phyloP scores from a whole-genome alignment of 2,888 invertebrate genomes.

The Mimas tiliae region DNA sequence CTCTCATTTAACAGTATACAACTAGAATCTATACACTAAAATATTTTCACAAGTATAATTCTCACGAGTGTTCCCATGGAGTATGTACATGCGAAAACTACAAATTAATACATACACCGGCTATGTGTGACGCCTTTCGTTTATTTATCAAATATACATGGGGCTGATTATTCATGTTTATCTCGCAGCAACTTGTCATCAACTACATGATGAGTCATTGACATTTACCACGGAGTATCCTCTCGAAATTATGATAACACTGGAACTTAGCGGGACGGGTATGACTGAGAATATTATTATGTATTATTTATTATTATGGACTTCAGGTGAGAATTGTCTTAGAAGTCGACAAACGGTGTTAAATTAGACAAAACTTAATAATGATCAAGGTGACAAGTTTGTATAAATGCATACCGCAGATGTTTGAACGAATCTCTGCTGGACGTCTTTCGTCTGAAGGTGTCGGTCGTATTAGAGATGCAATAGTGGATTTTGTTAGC shows the following conservation, averaged over 20 bases:
- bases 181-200: background rate
- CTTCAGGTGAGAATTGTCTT: no score
- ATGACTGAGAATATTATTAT: background rate
- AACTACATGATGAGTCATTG: background rate
- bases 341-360: no score
- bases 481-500: no score
- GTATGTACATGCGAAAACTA: background rate
- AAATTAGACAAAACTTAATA: no score
- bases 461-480: no score
- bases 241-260: background rate
- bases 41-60: constrained; percentile 18
- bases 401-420: no score
- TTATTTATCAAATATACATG: background rate
- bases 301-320: no score
- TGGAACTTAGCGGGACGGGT: background rate
- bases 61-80: background rate
- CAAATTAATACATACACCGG: background rate
- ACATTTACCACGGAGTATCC: background rate
- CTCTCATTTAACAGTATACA: no score
- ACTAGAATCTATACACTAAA: background rate
- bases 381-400: no score
- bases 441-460: no score
- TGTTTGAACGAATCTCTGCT: no score
- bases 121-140: background rate
- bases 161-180: background rate